These are phyloP conservation scores for Procavia capensis DNA, from an alignment of 2,113 vertebrate species.

Conservation along the genomic window DNA sequence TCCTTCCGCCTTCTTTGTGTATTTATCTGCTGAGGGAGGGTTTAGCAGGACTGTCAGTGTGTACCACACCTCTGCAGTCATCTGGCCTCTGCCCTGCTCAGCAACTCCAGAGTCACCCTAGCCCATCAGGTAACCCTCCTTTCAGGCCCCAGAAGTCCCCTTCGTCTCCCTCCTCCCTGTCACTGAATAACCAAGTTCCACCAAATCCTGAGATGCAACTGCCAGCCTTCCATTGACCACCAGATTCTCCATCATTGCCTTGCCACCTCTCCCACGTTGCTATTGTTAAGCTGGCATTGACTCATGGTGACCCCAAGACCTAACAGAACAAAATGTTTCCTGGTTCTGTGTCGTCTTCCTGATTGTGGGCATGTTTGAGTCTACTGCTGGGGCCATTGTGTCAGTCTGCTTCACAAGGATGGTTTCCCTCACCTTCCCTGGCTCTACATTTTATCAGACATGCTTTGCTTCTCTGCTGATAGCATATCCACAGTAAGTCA, in stretches of 20 bases:
- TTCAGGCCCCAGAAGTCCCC: background rate
- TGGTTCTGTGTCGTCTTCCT: background rate
- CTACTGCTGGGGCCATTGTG: background rate
- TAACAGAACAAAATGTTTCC: background rate
- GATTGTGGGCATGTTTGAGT: background rate
- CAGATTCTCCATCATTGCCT: background rate
- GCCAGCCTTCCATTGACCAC: background rate
- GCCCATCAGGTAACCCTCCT: background rate
- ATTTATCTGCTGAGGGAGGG: background rate
- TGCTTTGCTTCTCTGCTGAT: background rate
- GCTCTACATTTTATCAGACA: background rate
- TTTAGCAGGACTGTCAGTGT: background rate
- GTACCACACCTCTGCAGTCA: background rate
- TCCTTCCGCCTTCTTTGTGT: background rate
- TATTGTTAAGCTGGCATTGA: background rate
- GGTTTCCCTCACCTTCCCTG: background rate
- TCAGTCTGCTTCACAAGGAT: background rate
- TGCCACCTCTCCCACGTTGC: background rate
- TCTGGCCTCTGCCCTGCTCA: background rate
- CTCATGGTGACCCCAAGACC: background rate
- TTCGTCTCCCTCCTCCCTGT: background rate
- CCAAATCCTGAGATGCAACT: background rate
- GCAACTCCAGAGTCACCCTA: background rate
- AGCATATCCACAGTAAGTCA: background rate
- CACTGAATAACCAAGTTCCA: background rate